A percentile compares a stretch with the other conserved stretches of the same genome.
Conservation (phyloP, 2,888 invertebrate genomes). For the Nomada ruficornis region DNA sequence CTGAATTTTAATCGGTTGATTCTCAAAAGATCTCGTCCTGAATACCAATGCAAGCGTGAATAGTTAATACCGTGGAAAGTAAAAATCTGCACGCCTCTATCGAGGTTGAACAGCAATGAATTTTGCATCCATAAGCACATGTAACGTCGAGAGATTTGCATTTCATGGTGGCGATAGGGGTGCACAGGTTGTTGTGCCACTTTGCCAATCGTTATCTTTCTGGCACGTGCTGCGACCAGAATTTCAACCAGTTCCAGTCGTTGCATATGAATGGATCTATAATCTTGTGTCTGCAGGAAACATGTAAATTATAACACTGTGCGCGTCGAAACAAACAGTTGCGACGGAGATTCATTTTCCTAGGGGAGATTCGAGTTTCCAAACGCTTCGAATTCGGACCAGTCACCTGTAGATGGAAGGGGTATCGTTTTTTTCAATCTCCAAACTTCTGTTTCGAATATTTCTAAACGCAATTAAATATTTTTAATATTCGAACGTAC, state of each 20-base stretch:
- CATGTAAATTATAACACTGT: background rate
- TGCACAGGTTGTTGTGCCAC: background rate
- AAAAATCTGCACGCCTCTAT: background rate
- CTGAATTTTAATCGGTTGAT: background rate
- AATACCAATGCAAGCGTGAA: background rate
- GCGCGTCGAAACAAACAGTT: too few species aligned
- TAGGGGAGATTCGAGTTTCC: too few species aligned
- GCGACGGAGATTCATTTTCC: too few species aligned
- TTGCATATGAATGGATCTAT: background rate
- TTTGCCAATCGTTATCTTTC: conserved; percentile 24
- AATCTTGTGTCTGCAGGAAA: background rate
- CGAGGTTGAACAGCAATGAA: conserved; percentile 3
- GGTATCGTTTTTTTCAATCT: too few species aligned
- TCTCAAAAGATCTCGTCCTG: background rate
- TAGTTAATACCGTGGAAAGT: background rate
- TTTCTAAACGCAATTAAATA: too few species aligned
- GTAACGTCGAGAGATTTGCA: conserved; percentile 31
- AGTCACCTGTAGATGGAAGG: too few species aligned
- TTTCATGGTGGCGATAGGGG: conserved; percentile 30
- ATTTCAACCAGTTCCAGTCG: conserved; percentile 15
- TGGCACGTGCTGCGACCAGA: background rate
- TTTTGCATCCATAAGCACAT: conserved; percentile 6
- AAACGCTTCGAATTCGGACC: too few species aligned
- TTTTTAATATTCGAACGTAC: too few species aligned
- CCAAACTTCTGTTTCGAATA: too few species aligned